Base-by-base conservation (phyloP, 2,888 invertebrate genomes). In the Hemaris fuciformis region DNA sequence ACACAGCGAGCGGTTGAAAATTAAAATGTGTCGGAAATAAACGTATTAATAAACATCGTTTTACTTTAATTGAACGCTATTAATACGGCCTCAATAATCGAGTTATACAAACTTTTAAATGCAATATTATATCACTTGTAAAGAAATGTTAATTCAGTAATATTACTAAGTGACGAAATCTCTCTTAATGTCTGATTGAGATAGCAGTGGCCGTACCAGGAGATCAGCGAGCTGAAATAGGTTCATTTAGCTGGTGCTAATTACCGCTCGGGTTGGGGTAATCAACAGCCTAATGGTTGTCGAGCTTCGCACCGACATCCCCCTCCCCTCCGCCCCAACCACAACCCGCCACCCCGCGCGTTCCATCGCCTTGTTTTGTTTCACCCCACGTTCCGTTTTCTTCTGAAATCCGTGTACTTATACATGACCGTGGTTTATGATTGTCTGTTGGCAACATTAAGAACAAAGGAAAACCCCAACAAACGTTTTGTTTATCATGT, bases 241-340 rank as follows among this genome's bases (percentile, higher is more conserved):
- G 85, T 86, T 87, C 84, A 85, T 89, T 88, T 85, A 83, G 81
- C 78, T 77, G 78, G 79, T 82, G 89, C 87, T 89, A 90, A 90
- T 90, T 88, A 87, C 81, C 70, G 76, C 79, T 73, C 79, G 78
- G 76, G 76, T 80, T 77, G 80, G 74, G 76, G 85, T 85, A 87
- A 89, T 89, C 86, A 85, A 82, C 81, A 76, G 80, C 77, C 85
- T 83, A 87, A 88, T 86, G 83, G 83, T 76, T 72, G 76, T 77
- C 77, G 79, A 76, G 76, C 76, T 67, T 76, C 69, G 72, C 72
- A 53, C 66, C 69, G 66, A 75, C 74, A 67, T 66, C 67, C 62
- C 72, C 25, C 53, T 13, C 57, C 60, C 41, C 22, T 4, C 1
- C 38, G 46, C 23, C 15, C 41, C 59, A 48, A 13, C 41, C 59